Evolutionary conservation across 2,797 vertebrate genomes (phyloP).

Genomic region (Sitta carolinensis): DNA sequence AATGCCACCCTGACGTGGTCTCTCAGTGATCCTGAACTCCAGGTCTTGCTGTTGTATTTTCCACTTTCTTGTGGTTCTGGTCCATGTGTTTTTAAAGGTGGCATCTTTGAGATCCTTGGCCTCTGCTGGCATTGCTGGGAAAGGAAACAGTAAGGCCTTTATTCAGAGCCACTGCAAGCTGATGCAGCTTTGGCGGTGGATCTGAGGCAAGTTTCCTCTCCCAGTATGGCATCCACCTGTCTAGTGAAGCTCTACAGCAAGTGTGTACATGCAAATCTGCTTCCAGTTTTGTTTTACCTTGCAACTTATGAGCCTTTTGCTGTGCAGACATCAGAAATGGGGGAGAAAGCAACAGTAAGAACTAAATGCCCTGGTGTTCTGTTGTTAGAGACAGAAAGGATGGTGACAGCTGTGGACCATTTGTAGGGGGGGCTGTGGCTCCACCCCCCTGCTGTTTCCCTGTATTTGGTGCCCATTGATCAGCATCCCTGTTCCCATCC

Average conservation of each 20-base stretch:
- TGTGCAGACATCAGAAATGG: not conserved
- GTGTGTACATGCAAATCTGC: accelerated
- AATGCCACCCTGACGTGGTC: not conserved
- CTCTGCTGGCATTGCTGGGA: not conserved
- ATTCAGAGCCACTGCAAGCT: not conserved
- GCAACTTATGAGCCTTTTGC: not conserved
- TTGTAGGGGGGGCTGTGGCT: not conserved
- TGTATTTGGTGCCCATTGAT: accelerated
- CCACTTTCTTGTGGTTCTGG: not conserved
- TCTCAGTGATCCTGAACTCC: not conserved
- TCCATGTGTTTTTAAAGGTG: not conserved
- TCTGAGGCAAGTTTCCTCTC: not conserved
- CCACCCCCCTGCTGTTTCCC: not conserved
- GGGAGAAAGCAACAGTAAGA: not conserved
- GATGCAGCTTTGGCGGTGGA: not conserved
- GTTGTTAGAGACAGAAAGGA: not conserved
- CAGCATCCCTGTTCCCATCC: not conserved
- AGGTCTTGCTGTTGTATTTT: not conserved
- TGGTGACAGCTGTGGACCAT: not conserved
- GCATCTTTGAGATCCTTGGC: not conserved
- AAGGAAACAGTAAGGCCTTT: not conserved
- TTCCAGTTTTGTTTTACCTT: not conserved
- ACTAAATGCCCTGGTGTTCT: not conserved
- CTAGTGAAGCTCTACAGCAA: not conserved
- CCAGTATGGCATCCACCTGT: accelerated